phyloP scores from a whole-genome alignment of 2,888 invertebrate genomes.

The Apamea epomidion region DNA sequence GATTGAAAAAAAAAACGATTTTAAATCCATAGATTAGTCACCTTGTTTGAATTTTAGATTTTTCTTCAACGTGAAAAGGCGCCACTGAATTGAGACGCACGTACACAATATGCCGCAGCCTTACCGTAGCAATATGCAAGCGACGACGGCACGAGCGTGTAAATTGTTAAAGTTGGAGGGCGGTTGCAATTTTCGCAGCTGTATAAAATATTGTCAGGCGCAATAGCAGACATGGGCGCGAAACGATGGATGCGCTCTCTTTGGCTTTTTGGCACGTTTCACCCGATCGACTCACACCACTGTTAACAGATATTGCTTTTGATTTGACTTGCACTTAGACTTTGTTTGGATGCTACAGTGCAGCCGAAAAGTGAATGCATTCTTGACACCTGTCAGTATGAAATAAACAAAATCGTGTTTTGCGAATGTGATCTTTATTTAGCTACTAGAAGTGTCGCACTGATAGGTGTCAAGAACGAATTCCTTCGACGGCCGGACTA shows the following conservation, averaged over 20 bases:
- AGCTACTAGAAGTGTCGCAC: not conserved
- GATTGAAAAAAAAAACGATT: not conserved
- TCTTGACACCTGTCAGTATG: not conserved
- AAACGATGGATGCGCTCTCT: constrained; percentile 77
- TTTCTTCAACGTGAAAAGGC: constrained; percentile 4
- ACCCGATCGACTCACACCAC: constrained; percentile 34
- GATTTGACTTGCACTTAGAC: constrained; percentile 28
- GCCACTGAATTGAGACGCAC: constrained; percentile 23
- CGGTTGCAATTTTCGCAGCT: constrained; percentile 86
- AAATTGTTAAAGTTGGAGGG: constrained; percentile 87
- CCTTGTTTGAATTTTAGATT: not conserved
- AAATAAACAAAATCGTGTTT: not conserved
- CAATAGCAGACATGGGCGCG: constrained; percentile 73
- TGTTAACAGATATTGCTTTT: constrained; percentile 57
- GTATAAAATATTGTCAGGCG: constrained; percentile 86
- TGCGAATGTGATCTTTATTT: not conserved
- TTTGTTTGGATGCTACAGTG: not conserved
- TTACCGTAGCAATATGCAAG: constrained; percentile 76
- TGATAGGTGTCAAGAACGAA: not conserved
- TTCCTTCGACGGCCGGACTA: not conserved
- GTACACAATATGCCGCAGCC: constrained; percentile 62
- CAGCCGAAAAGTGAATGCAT: not conserved
- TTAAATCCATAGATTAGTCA: not conserved
- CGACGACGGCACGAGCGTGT: constrained; percentile 76
- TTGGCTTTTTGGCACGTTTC: constrained; percentile 83